These are phyloP conservation scores for Ectropis crepuscularia DNA, from an alignment of 2,888 invertebrate genomes.

Conservation along the genomic window DNA sequence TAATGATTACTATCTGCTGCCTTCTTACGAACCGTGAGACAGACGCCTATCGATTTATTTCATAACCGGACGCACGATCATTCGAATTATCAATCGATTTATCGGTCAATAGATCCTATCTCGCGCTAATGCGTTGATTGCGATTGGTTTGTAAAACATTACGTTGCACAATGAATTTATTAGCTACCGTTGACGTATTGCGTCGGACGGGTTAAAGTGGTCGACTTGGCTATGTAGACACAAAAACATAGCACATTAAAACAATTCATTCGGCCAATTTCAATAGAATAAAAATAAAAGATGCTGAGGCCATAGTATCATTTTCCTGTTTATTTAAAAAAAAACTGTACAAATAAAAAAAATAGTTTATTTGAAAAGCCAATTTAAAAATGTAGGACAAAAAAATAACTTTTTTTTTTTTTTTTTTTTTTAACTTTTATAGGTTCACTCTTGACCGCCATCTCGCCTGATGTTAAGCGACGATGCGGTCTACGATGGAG, in stretches of 20 bases:
- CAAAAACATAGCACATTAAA: neutral
- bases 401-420: too few relatives aligned
- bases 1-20: neutral
- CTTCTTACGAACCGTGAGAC: constrained; percentile 9
- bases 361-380: too few relatives aligned
- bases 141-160: constrained; percentile 49
- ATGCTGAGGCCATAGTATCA: too few relatives aligned
- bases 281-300: too few relatives aligned
- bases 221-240: neutral
- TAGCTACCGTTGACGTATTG: constrained; percentile 36
- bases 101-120: constrained; percentile 38
- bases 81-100: constrained; percentile 39
- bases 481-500: too few relatives aligned
- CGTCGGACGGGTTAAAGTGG: constrained; percentile 36
- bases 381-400: too few relatives aligned
- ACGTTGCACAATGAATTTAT: constrained; percentile 41
- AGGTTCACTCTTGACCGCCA: too few relatives aligned
- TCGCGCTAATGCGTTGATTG: constrained; percentile 50
- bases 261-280: too few relatives aligned
- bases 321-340: too few relatives aligned
- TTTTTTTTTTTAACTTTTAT: too few relatives aligned
- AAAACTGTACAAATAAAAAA: too few relatives aligned
- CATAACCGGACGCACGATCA: constrained; percentile 20
- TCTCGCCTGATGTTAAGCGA: too few relatives aligned
- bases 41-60: constrained; percentile 37